These are phyloP conservation scores for Caranx melampygus DNA, from an alignment of 2,113 vertebrate genomes.

Conservation along the genomic window DNA sequence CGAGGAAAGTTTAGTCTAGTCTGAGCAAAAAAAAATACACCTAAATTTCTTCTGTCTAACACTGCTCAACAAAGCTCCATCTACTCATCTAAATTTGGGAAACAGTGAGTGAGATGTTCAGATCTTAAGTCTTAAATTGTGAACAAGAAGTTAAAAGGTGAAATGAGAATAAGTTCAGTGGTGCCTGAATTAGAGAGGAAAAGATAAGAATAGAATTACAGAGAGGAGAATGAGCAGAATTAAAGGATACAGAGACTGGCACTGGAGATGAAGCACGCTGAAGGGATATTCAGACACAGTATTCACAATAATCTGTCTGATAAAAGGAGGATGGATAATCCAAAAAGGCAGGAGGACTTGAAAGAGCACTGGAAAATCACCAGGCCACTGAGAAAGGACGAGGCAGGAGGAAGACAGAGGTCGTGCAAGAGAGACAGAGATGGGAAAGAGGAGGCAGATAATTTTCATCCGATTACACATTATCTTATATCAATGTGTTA, in stretches of 20 bases:
- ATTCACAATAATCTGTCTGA: conserved; percentile 55
- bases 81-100: not conserved
- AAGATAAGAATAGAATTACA: conserved; percentile 41
- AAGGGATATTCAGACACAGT: conserved; percentile 44
- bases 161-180: conserved; percentile 17
- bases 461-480: conserved; percentile 54
- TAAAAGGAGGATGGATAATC: conserved; percentile 67
- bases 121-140: conserved; percentile 11
- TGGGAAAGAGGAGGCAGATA: not conserved
- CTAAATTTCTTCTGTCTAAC: not conserved
- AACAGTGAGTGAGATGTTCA: not conserved
- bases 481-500: conserved; percentile 36
- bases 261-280: conserved; percentile 37
- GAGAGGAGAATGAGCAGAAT: conserved; percentile 26
- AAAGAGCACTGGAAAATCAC: conserved; percentile 44
- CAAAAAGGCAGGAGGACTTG: conserved; percentile 50
- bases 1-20: not conserved
- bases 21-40: not conserved
- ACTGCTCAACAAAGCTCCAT: not conserved
- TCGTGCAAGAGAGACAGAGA: conserved; percentile 12
- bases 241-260: conserved; percentile 12
- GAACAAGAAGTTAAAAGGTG: conserved; percentile 34
- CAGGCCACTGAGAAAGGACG: conserved; percentile 35
- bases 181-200: conserved; percentile 12
- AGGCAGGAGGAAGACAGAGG: conserved; percentile 6